Percentiles rank a stretch among this genome's conserved stretches.
These are phyloP conservation scores for Microctonus hyperodae DNA, from an alignment of 2,888 invertebrate species.

Conservation along the genomic window DNA sequence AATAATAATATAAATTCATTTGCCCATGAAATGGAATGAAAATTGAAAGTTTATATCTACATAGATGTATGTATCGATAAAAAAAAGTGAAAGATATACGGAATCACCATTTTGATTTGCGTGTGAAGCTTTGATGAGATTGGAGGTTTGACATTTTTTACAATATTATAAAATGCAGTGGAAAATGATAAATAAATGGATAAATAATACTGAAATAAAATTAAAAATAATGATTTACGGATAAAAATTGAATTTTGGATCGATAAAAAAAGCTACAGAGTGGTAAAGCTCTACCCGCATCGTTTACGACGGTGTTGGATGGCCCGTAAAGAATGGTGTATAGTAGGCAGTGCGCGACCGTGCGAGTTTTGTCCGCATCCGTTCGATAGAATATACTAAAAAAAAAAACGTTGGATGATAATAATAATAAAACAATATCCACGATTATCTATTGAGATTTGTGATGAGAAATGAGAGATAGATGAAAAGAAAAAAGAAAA, in stretches of 20 bases:
- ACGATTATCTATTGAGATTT: background rate
- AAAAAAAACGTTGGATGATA: background rate
- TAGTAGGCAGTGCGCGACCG: constrained; percentile 12
- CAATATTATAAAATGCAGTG: background rate
- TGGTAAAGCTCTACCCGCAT: constrained; percentile 23
- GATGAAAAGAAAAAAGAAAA: background rate
- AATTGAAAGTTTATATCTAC: too few relatives aligned
- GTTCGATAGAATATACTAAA: constrained; percentile 11
- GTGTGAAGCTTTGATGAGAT: background rate
- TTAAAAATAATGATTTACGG: too few relatives aligned
- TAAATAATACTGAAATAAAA: background rate
- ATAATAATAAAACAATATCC: background rate
- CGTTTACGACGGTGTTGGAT: constrained; percentile 19
- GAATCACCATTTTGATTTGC: background rate
- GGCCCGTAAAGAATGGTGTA: background rate
- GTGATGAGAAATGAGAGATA: background rate
- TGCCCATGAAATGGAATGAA: background rate
- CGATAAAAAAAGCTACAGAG: background rate
- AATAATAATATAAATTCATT: background rate
- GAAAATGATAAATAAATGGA: background rate
- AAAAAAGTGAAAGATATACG: background rate
- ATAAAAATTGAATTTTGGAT: background rate
- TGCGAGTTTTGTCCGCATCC: background rate
- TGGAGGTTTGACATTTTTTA: background rate
- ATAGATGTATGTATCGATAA: too few relatives aligned